Percentiles rank a stretch among this genome's conserved stretches.
Evolutionary conservation across 2,888 invertebrate species (phyloP).

Genomic region (Watsonalla binaria): DNA sequence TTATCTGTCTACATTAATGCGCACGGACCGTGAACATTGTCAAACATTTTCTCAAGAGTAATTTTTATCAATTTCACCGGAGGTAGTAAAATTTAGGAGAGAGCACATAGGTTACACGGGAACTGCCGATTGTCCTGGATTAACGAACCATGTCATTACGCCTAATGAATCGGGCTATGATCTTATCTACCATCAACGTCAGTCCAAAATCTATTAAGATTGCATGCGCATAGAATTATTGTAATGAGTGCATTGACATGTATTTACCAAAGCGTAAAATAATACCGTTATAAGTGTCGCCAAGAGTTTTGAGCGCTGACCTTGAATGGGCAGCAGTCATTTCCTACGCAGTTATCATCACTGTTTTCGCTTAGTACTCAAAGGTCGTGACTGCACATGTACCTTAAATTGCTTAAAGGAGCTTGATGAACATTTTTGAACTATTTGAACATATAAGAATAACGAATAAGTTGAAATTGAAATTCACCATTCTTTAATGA

Average conservation of each 20-base stretch:
- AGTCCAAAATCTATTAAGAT: conserved; percentile 60
- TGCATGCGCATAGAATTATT: conserved; percentile 19
- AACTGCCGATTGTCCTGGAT: conserved; percentile 70
- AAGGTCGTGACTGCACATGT: too few relatives aligned
- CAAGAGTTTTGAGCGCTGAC: too few relatives aligned
- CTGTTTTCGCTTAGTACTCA: too few relatives aligned
- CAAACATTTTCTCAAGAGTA: conserved; percentile 24
- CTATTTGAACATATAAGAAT: too few relatives aligned
- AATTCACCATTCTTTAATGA: not conserved
- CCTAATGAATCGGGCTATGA: conserved; percentile 66
- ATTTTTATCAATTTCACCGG: conserved; percentile 48
- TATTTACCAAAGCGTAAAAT: conserved; percentile 5
- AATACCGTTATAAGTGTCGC: not conserved
- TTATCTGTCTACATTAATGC: conserved; percentile 8
- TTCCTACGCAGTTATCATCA: too few relatives aligned
- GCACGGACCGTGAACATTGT: conserved; percentile 24
- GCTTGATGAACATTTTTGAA: too few relatives aligned
- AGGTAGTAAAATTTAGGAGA: conserved; percentile 41
- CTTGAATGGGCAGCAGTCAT: too few relatives aligned
- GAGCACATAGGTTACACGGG: conserved; percentile 47
- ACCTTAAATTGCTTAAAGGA: too few relatives aligned
- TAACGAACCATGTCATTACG: conserved; percentile 74
- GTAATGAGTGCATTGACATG: conserved; percentile 18
- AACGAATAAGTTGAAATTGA: too few relatives aligned
- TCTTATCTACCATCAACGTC: conserved; percentile 69